These are phyloP conservation scores for Syngnathoides biaculeatus DNA, from an alignment of 2,113 vertebrate genomes.

Conservation along the genomic window DNA sequence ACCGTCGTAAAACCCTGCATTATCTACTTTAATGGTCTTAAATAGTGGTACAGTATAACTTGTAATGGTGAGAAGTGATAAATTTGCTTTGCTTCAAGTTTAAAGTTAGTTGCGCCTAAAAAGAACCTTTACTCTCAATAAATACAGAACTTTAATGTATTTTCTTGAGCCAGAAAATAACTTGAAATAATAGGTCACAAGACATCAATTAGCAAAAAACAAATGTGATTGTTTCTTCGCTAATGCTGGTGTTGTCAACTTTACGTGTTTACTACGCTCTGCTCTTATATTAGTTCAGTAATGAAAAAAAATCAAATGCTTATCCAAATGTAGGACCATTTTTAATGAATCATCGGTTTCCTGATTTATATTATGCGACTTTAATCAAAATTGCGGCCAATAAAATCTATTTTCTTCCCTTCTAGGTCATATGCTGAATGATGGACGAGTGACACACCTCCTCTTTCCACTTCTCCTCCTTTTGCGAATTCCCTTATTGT, in stretches of 20 bases:
- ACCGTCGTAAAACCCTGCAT: background rate
- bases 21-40: background rate
- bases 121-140: background rate
- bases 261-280: background rate
- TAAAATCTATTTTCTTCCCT: slow-evolving; percentile 17
- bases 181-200: background rate
- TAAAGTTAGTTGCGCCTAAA: background rate
- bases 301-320: background rate
- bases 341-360: background rate
- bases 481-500: slow-evolving; percentile 74
- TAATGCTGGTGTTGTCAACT: background rate
- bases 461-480: slow-evolving; percentile 78
- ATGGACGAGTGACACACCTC: slow-evolving; percentile 72
- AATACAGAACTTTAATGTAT: background rate
- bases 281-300: background rate
- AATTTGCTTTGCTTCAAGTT: too few species aligned
- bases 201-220: background rate
- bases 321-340: background rate
- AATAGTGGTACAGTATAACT: background rate
- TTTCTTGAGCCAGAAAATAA: background rate
- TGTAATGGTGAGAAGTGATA: background rate
- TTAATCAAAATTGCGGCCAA: background rate
- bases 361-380: background rate
- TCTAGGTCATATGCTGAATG: slow-evolving; percentile 62
- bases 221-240: background rate